phyloP scores from a whole-genome alignment of 2,113 vertebrate species.

The Cynoglossus semilaevis region DNA sequence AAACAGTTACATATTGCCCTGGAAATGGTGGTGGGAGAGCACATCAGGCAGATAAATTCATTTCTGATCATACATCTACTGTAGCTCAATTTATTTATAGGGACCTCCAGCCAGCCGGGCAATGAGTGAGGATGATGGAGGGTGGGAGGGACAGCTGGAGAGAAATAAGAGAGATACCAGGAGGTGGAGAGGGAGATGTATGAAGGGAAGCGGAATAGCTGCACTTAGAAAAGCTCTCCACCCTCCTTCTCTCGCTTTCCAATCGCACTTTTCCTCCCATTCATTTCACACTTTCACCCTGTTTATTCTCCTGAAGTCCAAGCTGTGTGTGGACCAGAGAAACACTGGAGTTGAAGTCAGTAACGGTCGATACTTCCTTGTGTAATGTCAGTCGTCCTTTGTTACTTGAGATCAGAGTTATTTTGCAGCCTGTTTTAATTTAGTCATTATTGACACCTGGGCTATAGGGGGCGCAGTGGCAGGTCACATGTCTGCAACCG shows the following conservation, averaged over 20 bases:
- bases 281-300: background rate
- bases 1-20: conserved; percentile 69
- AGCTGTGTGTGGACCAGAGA: background rate
- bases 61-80: conserved; percentile 69
- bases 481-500: too few relatives aligned
- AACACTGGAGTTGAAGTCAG: too few relatives aligned
- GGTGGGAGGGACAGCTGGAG: conserved; percentile 47
- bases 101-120: conserved; percentile 19
- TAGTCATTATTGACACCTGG: too few relatives aligned
- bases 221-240: conserved; percentile 16
- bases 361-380: too few relatives aligned
- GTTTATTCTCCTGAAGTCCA: conserved; percentile 3
- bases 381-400: too few relatives aligned
- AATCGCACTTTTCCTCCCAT: conserved; percentile 10
- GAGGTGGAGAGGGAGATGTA: conserved; percentile 46
- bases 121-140: conserved; percentile 42
- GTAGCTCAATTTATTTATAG: conserved; percentile 65
- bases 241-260: conserved; percentile 8
- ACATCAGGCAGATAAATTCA: conserved; percentile 60
- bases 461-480: too few relatives aligned
- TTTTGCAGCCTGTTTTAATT: too few relatives aligned
- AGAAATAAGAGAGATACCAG: conserved; percentile 44
- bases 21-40: conserved; percentile 56
- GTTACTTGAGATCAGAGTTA: too few relatives aligned
- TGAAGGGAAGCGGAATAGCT: conserved; percentile 32